Base-by-base conservation (phyloP, 64 coral and sea anemone species). In the Dendronephthya gigantea region DNA sequence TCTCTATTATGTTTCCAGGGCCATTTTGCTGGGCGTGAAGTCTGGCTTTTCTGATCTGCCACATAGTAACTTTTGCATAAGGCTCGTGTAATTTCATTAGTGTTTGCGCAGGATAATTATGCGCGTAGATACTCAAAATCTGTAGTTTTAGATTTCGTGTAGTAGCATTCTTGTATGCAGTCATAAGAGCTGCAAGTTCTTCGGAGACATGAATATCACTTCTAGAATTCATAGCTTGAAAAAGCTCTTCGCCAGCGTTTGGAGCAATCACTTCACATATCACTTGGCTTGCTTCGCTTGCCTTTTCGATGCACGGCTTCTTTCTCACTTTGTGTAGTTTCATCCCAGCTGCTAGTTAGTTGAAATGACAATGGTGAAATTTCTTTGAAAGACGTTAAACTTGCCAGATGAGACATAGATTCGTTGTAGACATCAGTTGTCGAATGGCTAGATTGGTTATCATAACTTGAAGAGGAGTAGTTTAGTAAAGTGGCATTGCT, bases 41-140 rank as follows among this genome's bases (percentile, higher is more conserved):
- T 85, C 84, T 85, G 9, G 84, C 84, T 66, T 68, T 68, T 65
- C 51, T 85, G 28, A 85, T 85, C 56, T 85, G 84, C 84, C 50
- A 68, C 47, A 48, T 50, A 37, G 83, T 85, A 50, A 85, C 49
- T 32, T 34, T 85, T 37, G 28, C 83, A 85, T 85, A 85, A 85
- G 83, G 49, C 47, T 58, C 28, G 49, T 85, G n/a, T n/a, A n/a
- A n/a, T n/a, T n/a, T n/a, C n/a, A n/a, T n/a, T n/a, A n/a, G n/a
- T n/a, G 13, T 52, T 36, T 49, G 52, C 7, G 49, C 49, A 85
- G 83, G 25, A 55, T 52, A 85, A 85, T 36, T 23, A 52, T 85
- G n/a, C 19, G 83, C 83, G 45, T 85, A 85, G 41, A 85, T 49
- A 45, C 83, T 85, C 16, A 85, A 45, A 58, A 85, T 85, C 49